Evolutionary conservation across 1,140 invertebrate genomes (phyloP).

Genomic region (Hylaeus volcanicus): DNA sequence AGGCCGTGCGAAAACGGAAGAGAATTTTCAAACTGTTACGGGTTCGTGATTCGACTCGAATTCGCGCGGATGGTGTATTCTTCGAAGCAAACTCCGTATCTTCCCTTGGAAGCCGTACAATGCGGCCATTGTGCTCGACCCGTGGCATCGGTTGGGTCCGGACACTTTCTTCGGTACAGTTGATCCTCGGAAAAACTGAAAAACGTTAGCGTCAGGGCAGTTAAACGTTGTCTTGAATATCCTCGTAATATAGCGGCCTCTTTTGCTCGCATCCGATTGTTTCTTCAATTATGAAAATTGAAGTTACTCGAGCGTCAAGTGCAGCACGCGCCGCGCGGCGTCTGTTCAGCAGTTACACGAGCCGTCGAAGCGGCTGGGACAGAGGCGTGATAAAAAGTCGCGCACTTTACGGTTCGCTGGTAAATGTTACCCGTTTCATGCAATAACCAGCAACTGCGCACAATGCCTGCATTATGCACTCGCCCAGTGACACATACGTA

Average conservation of each 20-base stretch:
- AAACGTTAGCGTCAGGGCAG: too few species aligned
- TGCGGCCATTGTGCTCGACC: background rate
- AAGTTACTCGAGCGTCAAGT: background rate
- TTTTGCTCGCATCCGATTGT: background rate
- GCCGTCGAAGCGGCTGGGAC: background rate
- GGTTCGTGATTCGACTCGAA: background rate
- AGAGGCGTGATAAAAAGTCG: constrained; percentile 8
- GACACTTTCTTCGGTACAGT: background rate
- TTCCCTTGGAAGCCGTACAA: background rate
- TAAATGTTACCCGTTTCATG: background rate
- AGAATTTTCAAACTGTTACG: constrained; percentile 2
- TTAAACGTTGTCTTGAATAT: too few species aligned
- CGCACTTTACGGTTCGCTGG: background rate
- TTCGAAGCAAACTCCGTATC: background rate
- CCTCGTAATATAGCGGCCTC: too few species aligned
- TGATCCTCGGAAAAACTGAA: background rate
- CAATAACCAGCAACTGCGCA: background rate
- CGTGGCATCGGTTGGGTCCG: background rate
- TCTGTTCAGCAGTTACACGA: background rate
- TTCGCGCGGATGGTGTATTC: background rate
- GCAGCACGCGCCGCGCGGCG: background rate
- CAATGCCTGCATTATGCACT: constrained; percentile 14
- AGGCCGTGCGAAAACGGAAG: background rate
- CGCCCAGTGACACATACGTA: background rate
- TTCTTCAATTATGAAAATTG: background rate